Percentiles rank a stretch among this genome's conserved stretches.
Evolutionary conservation across 2,113 vertebrate genomes (phyloP).

Genomic region (Hydropotes inermis): DNA sequence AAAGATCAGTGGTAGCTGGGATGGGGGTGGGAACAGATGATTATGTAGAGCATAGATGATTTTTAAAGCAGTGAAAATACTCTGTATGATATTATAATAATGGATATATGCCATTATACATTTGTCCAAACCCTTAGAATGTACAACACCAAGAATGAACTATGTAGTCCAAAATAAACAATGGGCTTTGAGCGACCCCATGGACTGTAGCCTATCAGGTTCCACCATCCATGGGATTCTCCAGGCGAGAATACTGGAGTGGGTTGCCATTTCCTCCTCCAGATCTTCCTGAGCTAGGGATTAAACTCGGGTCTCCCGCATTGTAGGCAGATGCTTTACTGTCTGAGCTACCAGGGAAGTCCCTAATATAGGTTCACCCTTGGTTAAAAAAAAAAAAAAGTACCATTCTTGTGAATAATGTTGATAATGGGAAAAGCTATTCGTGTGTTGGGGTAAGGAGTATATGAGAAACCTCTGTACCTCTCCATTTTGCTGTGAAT

Average conservation of each 20-base stretch:
- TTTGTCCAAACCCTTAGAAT: neutral
- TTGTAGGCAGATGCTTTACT: neutral
- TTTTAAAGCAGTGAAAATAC: neutral
- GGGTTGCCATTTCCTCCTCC: neutral
- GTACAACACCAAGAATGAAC: neutral
- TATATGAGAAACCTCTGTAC: neutral
- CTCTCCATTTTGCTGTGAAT: neutral
- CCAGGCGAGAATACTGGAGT: neutral
- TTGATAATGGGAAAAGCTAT: neutral
- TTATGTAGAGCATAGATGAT: neutral
- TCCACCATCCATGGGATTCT: neutral
- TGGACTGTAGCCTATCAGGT: neutral
- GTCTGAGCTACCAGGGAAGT: neutral
- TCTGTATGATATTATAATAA: neutral
- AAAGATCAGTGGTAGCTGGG: neutral
- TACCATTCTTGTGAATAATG: neutral
- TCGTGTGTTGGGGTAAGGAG: neutral
- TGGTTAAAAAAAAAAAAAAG: neutral
- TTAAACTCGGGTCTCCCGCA: fast-evolving
- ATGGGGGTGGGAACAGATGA: neutral
- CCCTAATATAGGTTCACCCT: neutral
- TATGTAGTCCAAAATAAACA: neutral
- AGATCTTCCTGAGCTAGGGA: neutral
- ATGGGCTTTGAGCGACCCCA: neutral
- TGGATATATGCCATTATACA: neutral